Conservation (phyloP, 2,797 vertebrate genomes). For the Okamejei kenojei region DNA sequence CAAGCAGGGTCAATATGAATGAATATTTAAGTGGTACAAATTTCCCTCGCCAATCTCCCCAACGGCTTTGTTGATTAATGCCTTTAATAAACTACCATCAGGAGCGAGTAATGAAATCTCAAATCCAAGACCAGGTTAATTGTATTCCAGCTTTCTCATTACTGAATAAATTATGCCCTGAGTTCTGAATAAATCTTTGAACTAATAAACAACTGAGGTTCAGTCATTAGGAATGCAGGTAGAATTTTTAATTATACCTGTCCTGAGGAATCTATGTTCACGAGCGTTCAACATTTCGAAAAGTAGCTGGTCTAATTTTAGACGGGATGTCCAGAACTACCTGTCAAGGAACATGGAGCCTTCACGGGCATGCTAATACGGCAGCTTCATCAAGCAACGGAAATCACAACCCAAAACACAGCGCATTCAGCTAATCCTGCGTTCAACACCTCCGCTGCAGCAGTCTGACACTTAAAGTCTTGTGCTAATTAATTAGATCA, state of each 20-base stretch:
- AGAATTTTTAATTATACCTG: not conserved
- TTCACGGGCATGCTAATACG: not conserved
- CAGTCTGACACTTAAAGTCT: not conserved
- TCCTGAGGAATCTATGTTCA: not conserved
- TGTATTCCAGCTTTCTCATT: conserved; percentile 3
- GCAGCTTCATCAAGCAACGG: not conserved
- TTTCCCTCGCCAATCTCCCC: conserved; percentile 26
- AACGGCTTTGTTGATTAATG: conserved; percentile 6
- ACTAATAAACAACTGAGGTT: not conserved
- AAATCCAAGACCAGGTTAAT: conserved; percentile 20
- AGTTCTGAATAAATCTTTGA: conserved; percentile 13
- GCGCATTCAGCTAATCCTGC: not conserved
- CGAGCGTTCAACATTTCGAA: no score
- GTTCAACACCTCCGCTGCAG: not conserved
- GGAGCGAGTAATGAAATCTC: conserved; percentile 23
- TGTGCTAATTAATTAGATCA: not conserved
- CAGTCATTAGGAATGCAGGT: not conserved
- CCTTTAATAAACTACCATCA: conserved; percentile 20
- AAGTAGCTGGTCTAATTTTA: not conserved
- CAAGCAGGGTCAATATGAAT: conserved; percentile 18
- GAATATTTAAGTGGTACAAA: conserved; percentile 30
- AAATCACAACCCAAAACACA: no score
- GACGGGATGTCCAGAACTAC: not conserved
- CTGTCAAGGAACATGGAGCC: not conserved
- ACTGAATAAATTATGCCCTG: conserved; percentile 5